These are phyloP conservation scores for Ophion costatus DNA, from an alignment of 2,888 invertebrate genomes.

Conservation along the genomic window DNA sequence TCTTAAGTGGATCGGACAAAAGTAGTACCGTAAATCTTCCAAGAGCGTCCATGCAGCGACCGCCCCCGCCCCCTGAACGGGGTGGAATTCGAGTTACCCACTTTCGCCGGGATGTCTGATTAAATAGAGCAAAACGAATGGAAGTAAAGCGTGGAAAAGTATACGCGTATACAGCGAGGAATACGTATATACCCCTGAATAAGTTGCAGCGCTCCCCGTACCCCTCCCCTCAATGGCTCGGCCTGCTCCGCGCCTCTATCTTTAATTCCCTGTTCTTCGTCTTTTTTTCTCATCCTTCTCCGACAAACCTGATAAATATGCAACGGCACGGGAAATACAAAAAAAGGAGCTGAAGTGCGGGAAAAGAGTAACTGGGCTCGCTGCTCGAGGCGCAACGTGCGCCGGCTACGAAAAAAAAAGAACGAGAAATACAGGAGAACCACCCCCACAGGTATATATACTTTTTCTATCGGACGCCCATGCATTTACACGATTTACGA, in stretches of 20 bases:
- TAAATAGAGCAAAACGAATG: conserved; percentile 36
- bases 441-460: conserved; percentile 37
- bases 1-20: conserved; percentile 32
- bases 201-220: conserved; percentile 14
- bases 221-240: conserved; percentile 43
- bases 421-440: conserved; percentile 29
- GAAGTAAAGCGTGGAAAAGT: conserved; percentile 4
- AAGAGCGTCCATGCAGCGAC: conserved; percentile 63
- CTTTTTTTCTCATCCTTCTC: conserved; percentile 41
- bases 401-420: conserved; percentile 41
- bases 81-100: conserved; percentile 68
- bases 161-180: conserved; percentile 33
- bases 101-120: conserved; percentile 36
- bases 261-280: conserved; percentile 17
- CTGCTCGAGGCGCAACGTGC: conserved; percentile 13
- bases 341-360: conserved; percentile 47
- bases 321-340: conserved; percentile 76
- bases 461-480: conserved; percentile 59
- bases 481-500: conserved; percentile 71
- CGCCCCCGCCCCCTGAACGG: conserved; percentile 50
- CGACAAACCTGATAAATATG: conserved; percentile 79
- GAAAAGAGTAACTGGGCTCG: conserved; percentile 48
- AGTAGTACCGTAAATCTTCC: conserved; percentile 38
- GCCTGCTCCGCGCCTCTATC: conserved; percentile 47
- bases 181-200: conserved; percentile 62